Percentiles rank a stretch among this genome's conserved stretches.
Conservation (phyloP, 2,113 vertebrate species). For the Apodemus speciosus region DNA sequence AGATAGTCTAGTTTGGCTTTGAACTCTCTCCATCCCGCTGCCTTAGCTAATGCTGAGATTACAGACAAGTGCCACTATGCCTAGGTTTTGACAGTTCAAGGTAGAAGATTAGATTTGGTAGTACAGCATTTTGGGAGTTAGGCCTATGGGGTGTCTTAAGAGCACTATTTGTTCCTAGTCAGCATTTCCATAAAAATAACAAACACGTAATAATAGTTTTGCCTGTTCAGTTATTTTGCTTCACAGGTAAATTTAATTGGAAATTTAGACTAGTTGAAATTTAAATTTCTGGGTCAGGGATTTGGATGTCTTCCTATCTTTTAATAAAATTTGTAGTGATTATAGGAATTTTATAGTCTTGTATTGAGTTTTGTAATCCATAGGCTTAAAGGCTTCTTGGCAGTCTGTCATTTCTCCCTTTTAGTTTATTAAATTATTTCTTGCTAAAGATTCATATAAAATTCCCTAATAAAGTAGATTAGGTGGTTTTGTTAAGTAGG, state of each 20-base stretch:
- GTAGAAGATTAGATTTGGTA: conserved; percentile 65
- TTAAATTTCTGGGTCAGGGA: not conserved
- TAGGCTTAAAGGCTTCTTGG: conserved; percentile 35
- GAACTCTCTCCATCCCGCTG: not conserved
- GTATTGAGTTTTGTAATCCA: not conserved
- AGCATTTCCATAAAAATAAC: conserved; percentile 47
- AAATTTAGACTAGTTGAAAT: conserved; percentile 3
- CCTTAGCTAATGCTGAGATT: not conserved
- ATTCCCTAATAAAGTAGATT: conserved; percentile 28
- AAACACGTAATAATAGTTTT: conserved; percentile 42
- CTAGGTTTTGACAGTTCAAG: not conserved
- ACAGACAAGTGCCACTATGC: too few species aligned
- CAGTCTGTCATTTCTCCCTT: not conserved
- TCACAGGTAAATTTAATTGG: conserved; percentile 34
- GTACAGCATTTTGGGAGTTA: conserved; percentile 50
- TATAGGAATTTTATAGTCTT: not conserved
- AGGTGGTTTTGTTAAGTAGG: not conserved
- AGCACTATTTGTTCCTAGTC: not conserved
- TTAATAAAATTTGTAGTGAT: conserved; percentile 44
- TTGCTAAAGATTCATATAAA: conserved; percentile 35
- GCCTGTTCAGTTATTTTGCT: conserved; percentile 35
- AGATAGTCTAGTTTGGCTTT: not conserved
- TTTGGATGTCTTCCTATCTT: conserved; percentile 41
- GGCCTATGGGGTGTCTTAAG: conserved; percentile 50
- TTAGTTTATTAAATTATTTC: conserved; percentile 50